These are phyloP conservation scores for Macaria liturata DNA, from an alignment of 2,888 invertebrate species.

Conservation along the genomic window DNA sequence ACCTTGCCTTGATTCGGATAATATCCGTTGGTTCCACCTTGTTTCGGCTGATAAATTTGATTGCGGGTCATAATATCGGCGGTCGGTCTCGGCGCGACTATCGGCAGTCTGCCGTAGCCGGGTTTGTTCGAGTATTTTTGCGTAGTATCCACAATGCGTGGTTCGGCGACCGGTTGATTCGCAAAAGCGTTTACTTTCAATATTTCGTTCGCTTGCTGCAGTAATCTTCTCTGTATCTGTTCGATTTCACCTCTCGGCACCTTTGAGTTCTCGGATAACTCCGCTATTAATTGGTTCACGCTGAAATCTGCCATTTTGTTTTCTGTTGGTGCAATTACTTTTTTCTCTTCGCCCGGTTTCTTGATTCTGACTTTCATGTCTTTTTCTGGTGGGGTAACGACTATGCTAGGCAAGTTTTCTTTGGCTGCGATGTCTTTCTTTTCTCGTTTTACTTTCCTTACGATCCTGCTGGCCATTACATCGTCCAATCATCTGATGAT, in stretches of 20 bases:
- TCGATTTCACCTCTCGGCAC: conserved; percentile 75
- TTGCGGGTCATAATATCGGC: conserved; percentile 12
- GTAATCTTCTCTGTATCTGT: conserved; percentile 67
- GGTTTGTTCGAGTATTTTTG: conserved; percentile 64
- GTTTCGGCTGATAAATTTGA: conserved; percentile 16
- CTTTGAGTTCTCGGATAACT: conserved; percentile 71
- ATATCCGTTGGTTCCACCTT: conserved; percentile 16
- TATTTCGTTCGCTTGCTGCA: conserved; percentile 77
- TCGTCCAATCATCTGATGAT: conserved; percentile 68
- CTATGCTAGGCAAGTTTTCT: conserved; percentile 60
- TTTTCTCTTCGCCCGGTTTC: conserved; percentile 41
- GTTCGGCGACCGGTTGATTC: conserved; percentile 54
- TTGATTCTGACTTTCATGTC: conserved; percentile 71
- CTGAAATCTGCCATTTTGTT: conserved; percentile 65
- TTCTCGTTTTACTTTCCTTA: conserved; percentile 88
- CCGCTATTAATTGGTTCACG: conserved; percentile 73
- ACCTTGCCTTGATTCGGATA: conserved; percentile 27
- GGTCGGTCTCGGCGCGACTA: conserved; percentile 47
- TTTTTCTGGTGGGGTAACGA: conserved; percentile 65
- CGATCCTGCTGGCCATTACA: conserved; percentile 88
- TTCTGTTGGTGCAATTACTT: conserved; percentile 43
- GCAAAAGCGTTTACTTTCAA: conserved; percentile 76
- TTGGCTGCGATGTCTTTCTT: conserved; percentile 68
- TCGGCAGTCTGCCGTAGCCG: conserved; percentile 64
- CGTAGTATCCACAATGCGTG: conserved; percentile 62